These are phyloP conservation scores for Buathra laborator DNA, from an alignment of 2,888 invertebrate genomes.

Conservation along the genomic window DNA sequence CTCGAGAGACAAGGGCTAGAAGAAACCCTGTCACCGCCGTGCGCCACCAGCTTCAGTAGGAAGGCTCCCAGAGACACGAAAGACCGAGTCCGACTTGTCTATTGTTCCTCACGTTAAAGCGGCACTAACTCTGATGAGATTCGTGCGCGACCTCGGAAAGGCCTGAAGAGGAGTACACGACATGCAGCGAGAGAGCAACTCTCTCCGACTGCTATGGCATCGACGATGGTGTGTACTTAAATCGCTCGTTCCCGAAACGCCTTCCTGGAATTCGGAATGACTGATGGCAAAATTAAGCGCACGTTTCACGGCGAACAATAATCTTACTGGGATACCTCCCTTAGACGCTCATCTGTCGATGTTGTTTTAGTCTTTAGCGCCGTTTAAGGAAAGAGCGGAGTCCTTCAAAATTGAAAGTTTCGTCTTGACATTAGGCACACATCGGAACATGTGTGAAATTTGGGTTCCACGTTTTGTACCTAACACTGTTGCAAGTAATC, in stretches of 20 bases:
- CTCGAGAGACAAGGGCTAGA: conserved; percentile 25
- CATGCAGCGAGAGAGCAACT: conserved; percentile 19
- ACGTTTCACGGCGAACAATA: conserved; percentile 52
- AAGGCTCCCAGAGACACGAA: conserved; percentile 35
- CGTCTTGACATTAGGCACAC: background rate
- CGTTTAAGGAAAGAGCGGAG: background rate
- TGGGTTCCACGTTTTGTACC: too few relatives aligned
- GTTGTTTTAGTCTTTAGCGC: background rate
- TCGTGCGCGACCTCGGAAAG: conserved; percentile 67
- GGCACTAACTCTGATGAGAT: conserved; percentile 78
- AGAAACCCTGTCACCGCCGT: conserved; percentile 41
- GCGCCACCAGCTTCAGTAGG: conserved; percentile 64
- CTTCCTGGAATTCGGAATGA: conserved; percentile 74
- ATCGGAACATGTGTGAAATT: too few relatives aligned
- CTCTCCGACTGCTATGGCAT: conserved; percentile 12
- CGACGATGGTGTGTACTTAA: conserved; percentile 18
- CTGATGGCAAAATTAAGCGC: conserved; percentile 76
- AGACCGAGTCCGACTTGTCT: conserved; percentile 31
- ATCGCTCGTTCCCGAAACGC: conserved; percentile 16
- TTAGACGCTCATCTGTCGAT: conserved; percentile 27
- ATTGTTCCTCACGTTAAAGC: conserved; percentile 78
- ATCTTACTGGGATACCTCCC: conserved; percentile 41
- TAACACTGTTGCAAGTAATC: too few relatives aligned
- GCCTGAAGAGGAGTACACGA: conserved; percentile 22
- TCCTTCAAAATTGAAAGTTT: background rate